Evolutionary conservation across 2,113 vertebrate species (phyloP).

Genomic region (Pseudopodoces humilis): DNA sequence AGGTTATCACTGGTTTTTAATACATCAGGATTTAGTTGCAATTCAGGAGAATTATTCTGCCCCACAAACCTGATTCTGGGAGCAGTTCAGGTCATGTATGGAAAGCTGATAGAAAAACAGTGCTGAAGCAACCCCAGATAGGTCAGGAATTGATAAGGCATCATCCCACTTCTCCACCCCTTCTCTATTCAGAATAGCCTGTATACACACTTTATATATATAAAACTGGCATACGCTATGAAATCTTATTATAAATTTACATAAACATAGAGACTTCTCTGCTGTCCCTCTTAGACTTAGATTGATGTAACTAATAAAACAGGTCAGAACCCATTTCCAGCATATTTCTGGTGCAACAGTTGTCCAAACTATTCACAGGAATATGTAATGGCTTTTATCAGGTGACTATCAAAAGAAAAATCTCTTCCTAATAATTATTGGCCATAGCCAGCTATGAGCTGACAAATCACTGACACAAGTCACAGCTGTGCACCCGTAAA

Average conservation of each 20-base stretch:
- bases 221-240: background rate
- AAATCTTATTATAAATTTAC: background rate
- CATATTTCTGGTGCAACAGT: background rate
- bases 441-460: background rate
- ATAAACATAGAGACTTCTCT: background rate
- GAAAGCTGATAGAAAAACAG: background rate
- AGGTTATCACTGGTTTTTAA: background rate
- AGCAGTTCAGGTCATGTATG: background rate
- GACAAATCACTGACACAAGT: background rate
- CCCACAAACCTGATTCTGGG: background rate
- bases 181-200: background rate
- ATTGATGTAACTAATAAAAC: background rate
- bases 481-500: background rate
- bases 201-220: background rate
- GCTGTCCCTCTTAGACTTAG: background rate
- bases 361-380: background rate
- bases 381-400: rapidly evolving
- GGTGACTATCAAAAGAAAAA: background rate
- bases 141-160: background rate
- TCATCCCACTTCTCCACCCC: background rate
- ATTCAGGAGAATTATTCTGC: background rate
- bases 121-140: background rate
- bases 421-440: background rate
- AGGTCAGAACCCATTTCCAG: background rate
- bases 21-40: background rate